Evolutionary conservation across 2,113 vertebrate species (phyloP).

Genomic region (Petrocephalus zakoni): DNA sequence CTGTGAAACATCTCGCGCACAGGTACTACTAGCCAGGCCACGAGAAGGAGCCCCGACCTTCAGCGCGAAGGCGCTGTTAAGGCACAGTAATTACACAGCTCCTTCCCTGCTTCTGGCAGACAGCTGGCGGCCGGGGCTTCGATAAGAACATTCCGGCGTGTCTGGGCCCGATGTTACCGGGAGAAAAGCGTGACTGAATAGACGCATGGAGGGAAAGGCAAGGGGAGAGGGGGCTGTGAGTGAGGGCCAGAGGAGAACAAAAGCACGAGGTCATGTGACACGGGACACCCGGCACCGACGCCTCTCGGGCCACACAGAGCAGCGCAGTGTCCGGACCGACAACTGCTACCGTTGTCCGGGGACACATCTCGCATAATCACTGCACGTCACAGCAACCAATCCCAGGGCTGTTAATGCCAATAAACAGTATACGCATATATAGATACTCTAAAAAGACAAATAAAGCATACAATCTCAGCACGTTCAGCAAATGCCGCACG

Average conservation of each 20-base stretch:
- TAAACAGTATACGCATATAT: not conserved
- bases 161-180: not conserved
- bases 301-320: not conserved
- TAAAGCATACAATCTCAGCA: not conserved
- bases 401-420: not conserved
- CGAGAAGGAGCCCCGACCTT: not conserved
- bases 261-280: slow-evolving; percentile 22
- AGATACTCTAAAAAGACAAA: not conserved
- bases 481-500: not conserved
- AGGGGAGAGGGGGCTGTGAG: not conserved
- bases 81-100: not conserved
- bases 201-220: not conserved
- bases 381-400: not conserved
- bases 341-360: not conserved
- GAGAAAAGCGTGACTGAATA: not conserved
- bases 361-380: not conserved
- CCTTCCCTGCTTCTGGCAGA: not conserved
- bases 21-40: not conserved
- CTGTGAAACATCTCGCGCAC: not conserved
- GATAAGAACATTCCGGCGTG: not conserved
- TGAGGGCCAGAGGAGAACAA: slow-evolving; percentile 1
- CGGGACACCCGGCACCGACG: not conserved
- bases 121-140: not conserved
- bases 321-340: not conserved
- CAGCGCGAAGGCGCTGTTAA: not conserved